These are phyloP conservation scores for Notarius quadriscutis DNA, from an alignment of 2,113 vertebrate genomes.

Conservation along the genomic window DNA sequence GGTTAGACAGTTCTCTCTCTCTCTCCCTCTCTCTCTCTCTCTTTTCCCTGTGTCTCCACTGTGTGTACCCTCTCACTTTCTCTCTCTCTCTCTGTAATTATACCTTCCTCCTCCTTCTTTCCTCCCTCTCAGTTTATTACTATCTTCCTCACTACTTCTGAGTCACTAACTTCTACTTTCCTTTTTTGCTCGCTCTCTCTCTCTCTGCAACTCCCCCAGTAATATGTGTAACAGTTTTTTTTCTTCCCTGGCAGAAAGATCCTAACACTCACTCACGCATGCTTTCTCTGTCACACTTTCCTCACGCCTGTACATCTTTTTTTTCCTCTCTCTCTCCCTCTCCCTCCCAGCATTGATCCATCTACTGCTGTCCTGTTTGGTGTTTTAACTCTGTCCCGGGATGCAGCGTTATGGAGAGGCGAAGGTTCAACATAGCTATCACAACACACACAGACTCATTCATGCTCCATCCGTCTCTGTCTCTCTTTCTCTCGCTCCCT, in stretches of 20 bases:
- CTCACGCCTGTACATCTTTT: constrained; percentile 29
- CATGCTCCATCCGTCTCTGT: neutral
- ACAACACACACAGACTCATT: constrained; percentile 39
- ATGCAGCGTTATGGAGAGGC: constrained; percentile 19
- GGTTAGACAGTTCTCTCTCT: constrained; percentile 69
- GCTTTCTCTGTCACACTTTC: constrained; percentile 36
- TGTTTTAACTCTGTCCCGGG: constrained; percentile 41
- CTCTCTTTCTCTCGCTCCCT: neutral
- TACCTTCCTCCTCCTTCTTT: constrained; percentile 71
- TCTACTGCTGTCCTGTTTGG: constrained; percentile 43
- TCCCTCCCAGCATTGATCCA: constrained; percentile 37
- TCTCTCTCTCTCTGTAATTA: constrained; percentile 68
- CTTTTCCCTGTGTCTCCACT: constrained; percentile 51
- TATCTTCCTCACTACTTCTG: constrained; percentile 72
- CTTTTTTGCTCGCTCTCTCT: constrained; percentile 35
- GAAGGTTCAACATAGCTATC: constrained; percentile 33
- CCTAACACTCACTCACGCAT: constrained; percentile 42
- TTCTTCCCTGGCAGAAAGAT: constrained; percentile 38
- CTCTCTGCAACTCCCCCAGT: constrained; percentile 55
- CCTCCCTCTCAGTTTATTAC: constrained; percentile 71
- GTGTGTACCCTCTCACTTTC: constrained; percentile 57
- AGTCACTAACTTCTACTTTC: constrained; percentile 59
- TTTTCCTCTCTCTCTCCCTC: constrained; percentile 17
- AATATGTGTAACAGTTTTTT: constrained; percentile 52
- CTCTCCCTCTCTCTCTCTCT: constrained; percentile 56